Base-by-base conservation (phyloP, 2,888 invertebrate species). In the Pristionchus fissidentatus region DNA sequence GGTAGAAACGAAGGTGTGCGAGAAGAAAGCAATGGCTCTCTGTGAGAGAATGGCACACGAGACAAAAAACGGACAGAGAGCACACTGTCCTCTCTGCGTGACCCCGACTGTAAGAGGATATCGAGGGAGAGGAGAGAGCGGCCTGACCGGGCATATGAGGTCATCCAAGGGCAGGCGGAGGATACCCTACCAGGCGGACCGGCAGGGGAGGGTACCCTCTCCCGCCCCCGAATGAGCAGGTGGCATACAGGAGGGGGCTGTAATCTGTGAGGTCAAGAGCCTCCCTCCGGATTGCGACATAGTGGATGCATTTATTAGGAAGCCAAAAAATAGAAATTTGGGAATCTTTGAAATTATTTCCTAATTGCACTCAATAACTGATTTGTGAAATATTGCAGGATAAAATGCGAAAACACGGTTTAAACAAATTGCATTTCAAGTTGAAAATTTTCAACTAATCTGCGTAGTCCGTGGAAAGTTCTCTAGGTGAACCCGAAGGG, bases 241-340 rank as follows among this genome's bases (percentile, higher is more conserved):
- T 70, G 66, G 66, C 66, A 41, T 41, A 41, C 66, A 29, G n/a
- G n/a, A n/a, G 66, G 19, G 66, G 41, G 41, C 66, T 70, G 66
- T 70, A 70, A 70, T 70, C 66, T 70, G 60, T 70, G 66, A 70
- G 66, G 66, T 41, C 66, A 70, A n/a, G n/a, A n/a, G n/a, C n/a
- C n/a, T n/a, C n/a, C n/a, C n/a, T 70, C 4, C 19, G 0, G 29
- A 5, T 7, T 8, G 8, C 29, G 57, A 57, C 8, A 26, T 57
- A 29, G 19, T 26, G 57, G n/a, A n/a, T n/a, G n/a, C n/a, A n/a
- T n/a, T n/a, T n/a, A n/a, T n/a, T n/a, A n/a, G n/a, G n/a, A n/a
- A n/a, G n/a, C n/a, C n/a, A n/a, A n/a, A n/a, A n/a, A n/a, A n/a
- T n/a, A n/a, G n/a, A 57, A 29, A 57, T 55, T 7, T 22, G 1